Conservation (phyloP, 2,797 vertebrate genomes). For the Aeoliscus strigatus region DNA sequence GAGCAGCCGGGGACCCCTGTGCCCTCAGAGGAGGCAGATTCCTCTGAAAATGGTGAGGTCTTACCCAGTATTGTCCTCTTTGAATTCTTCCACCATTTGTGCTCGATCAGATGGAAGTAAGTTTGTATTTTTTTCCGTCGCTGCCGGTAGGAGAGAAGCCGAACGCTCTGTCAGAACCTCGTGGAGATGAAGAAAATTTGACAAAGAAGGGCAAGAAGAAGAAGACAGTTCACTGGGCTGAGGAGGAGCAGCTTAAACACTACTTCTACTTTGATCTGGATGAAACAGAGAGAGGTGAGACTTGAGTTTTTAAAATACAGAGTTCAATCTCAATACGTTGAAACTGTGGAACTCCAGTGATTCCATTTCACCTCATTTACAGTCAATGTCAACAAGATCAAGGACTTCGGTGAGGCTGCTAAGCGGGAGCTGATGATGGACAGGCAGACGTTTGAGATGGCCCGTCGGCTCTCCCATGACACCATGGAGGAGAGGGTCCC, state of each 20-base stretch:
- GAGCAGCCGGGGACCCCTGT: slow-evolving; percentile 89
- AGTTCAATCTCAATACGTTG: too few relatives aligned
- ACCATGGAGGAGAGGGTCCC: slow-evolving; percentile 92
- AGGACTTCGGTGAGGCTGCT: slow-evolving; percentile 93
- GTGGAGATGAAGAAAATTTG: slow-evolving; percentile 74
- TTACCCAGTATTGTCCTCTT: neutral
- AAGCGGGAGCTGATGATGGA: slow-evolving; percentile 93
- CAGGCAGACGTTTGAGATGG: slow-evolving; percentile 89
- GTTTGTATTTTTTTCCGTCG: neutral
- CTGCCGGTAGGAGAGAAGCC: slow-evolving; percentile 64
- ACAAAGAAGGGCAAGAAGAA: slow-evolving; percentile 90
- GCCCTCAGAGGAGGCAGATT: slow-evolving; percentile 84
- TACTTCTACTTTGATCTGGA: slow-evolving; percentile 94
- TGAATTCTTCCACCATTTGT: neutral
- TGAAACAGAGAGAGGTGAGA: slow-evolving; percentile 87
- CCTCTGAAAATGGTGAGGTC: slow-evolving; percentile 76
- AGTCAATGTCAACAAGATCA: slow-evolving; percentile 98
- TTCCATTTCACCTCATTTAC: neutral
- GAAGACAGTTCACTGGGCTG: slow-evolving; percentile 89
- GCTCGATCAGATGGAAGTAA: too few relatives aligned
- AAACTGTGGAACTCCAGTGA: neutral
- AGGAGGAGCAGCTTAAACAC: slow-evolving; percentile 86
- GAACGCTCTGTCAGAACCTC: slow-evolving; percentile 78
- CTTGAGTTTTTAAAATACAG: too few relatives aligned
- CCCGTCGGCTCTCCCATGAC: slow-evolving; percentile 88